Conservation (phyloP, 2,113 vertebrate genomes). For the Semicossyphus pulcher region DNA sequence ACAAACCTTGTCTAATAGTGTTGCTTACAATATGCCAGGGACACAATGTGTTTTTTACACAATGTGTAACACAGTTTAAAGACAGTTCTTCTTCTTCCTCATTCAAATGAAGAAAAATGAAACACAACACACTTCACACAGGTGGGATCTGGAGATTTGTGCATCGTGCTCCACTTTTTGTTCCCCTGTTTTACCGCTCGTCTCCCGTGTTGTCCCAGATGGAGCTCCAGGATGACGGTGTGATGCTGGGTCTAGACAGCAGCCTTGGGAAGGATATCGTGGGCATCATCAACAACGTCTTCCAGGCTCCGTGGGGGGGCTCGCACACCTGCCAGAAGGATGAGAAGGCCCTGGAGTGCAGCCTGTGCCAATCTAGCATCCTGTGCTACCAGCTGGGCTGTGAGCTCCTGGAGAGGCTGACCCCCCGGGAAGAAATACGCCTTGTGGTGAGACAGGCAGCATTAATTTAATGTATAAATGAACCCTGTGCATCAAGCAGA, state of each 20-base stretch:
- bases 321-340: constrained; percentile 98
- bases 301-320: constrained; percentile 98
- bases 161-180: constrained; percentile 40
- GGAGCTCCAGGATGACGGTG: constrained; percentile 97
- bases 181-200: constrained; percentile 28
- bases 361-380: constrained; percentile 97
- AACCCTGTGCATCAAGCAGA: constrained; percentile 10
- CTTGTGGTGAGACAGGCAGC: constrained; percentile 90
- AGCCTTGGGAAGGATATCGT: constrained; percentile 95
- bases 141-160: constrained; percentile 55
- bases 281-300: constrained; percentile 97
- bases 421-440: constrained; percentile 96
- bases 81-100: neutral
- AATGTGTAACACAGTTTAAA: neutral
- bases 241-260: constrained; percentile 95
- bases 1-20: neutral
- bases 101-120: constrained; percentile 9
- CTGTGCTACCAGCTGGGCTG: constrained; percentile 98
- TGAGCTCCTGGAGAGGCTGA: constrained; percentile 94
- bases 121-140: constrained; percentile 29
- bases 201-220: constrained; percentile 83
- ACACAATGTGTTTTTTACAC: neutral
- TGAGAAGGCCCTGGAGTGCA: constrained; percentile 93
- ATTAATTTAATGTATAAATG: constrained; percentile 35
- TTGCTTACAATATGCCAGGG: neutral